phyloP scores from a whole-genome alignment of 2,113 vertebrate species.

The Equus quagga region DNA sequence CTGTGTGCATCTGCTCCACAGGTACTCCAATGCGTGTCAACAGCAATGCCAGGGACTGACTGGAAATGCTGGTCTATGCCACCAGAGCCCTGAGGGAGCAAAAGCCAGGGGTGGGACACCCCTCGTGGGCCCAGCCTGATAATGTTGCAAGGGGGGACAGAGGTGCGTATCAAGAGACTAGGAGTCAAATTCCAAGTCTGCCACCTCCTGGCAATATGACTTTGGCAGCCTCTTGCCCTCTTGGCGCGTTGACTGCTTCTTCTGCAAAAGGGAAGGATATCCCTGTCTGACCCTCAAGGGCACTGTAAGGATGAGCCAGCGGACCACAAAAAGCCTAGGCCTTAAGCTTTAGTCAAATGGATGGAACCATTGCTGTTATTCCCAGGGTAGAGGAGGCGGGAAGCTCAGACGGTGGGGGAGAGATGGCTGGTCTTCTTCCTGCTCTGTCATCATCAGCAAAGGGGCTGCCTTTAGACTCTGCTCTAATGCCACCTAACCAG shows the following conservation, averaged over 20 bases:
- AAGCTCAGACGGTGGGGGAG: neutral
- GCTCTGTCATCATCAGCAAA: neutral
- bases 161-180: neutral
- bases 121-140: neutral
- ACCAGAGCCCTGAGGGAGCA: neutral
- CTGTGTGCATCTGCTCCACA: neutral
- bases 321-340: neutral
- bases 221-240: neutral
- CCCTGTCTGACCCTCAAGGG: neutral
- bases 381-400: neutral
- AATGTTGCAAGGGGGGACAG: neutral
- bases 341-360: neutral
- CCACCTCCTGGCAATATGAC: neutral
- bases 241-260: neutral
- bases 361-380: neutral
- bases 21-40: neutral
- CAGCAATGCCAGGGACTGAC: neutral
- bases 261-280: neutral
- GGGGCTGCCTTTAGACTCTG: neutral
- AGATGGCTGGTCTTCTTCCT: neutral
- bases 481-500: neutral
- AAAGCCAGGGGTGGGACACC: neutral
- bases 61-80: neutral
- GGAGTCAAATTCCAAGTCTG: neutral
- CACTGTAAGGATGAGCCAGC: neutral